phyloP scores from a whole-genome alignment of 2,797 vertebrate genomes.

The Rhinoraja longicauda region DNA sequence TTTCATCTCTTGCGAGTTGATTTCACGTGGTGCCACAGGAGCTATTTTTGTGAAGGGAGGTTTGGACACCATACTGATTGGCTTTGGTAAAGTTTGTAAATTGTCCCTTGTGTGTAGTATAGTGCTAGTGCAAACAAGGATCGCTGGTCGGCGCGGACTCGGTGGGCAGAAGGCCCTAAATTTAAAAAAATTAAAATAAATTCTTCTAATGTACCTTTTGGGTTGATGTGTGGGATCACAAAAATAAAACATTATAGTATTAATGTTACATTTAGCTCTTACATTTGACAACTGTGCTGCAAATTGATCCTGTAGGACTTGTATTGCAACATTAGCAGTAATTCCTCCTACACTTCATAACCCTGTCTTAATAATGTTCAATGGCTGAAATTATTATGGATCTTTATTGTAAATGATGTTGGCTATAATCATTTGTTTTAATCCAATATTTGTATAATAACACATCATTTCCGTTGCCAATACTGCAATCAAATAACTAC shows the following conservation, averaged over 20 bases:
- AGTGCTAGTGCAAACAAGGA: no score
- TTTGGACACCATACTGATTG: no score
- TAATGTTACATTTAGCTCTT: conserved; percentile 50
- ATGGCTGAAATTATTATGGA: conserved; percentile 38
- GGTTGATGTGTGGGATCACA: conserved; percentile 45
- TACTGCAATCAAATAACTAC: background rate
- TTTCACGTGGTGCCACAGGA: background rate
- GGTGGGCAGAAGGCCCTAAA: no score
- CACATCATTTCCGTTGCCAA: background rate
- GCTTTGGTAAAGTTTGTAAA: no score
- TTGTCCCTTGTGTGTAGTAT: no score
- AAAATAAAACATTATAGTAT: conserved; percentile 47
- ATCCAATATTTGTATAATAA: conserved; percentile 35
- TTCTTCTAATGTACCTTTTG: conserved; percentile 42
- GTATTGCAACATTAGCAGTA: conserved; percentile 58
- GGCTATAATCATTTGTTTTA: conserved; percentile 27
- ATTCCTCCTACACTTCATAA: conserved; percentile 56
- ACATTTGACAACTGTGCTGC: conserved; percentile 46
- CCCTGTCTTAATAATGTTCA: conserved; percentile 51
- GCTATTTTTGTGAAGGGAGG: no score
- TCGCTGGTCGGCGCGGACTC: no score
- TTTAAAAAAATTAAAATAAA: no score
- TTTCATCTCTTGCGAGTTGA: background rate
- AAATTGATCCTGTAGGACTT: conserved; percentile 51
- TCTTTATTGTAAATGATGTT: conserved; percentile 36